Conservation (phyloP, 2,888 invertebrate genomes). For the Merodon equestris region DNA sequence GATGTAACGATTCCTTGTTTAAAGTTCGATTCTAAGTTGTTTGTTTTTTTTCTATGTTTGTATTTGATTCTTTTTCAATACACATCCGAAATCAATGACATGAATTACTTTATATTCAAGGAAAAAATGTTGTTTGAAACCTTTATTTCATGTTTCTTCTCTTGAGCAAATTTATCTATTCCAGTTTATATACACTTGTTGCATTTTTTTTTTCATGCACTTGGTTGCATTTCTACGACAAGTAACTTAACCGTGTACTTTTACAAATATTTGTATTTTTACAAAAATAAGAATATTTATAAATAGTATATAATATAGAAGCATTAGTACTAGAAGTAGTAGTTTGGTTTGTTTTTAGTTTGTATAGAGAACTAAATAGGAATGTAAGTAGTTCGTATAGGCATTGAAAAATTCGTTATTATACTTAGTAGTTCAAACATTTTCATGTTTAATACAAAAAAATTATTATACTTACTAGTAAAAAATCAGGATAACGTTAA, state of each 20-base stretch:
- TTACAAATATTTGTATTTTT: constrained; percentile 19
- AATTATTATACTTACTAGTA: constrained; percentile 25
- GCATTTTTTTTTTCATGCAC: too few species aligned
- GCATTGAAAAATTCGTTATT: constrained; percentile 62
- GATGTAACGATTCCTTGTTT: constrained; percentile 41
- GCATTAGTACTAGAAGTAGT: too few species aligned
- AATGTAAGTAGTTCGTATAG: constrained; percentile 57
- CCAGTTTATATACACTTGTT: background rate
- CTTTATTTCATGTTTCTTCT: background rate
- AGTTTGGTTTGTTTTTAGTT: constrained; percentile 40
- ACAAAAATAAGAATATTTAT: constrained; percentile 36
- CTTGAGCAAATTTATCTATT: background rate
- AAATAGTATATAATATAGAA: constrained; percentile 3
- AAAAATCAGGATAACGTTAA: constrained; percentile 2
- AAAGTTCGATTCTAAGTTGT: constrained; percentile 29
- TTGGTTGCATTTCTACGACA: background rate
- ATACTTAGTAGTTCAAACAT: constrained; percentile 13
- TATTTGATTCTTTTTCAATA: too few species aligned
- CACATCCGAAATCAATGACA: too few species aligned
- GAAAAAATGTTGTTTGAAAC: too few species aligned
- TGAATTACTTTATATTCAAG: too few species aligned
- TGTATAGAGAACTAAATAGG: constrained; percentile 64
- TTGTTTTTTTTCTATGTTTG: too few species aligned
- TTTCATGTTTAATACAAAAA: constrained; percentile 16
- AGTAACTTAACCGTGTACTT: constrained; percentile 15